Evolutionary conservation across 2,888 invertebrate genomes (phyloP).

Genomic region (Capitulum mitella): DNA sequence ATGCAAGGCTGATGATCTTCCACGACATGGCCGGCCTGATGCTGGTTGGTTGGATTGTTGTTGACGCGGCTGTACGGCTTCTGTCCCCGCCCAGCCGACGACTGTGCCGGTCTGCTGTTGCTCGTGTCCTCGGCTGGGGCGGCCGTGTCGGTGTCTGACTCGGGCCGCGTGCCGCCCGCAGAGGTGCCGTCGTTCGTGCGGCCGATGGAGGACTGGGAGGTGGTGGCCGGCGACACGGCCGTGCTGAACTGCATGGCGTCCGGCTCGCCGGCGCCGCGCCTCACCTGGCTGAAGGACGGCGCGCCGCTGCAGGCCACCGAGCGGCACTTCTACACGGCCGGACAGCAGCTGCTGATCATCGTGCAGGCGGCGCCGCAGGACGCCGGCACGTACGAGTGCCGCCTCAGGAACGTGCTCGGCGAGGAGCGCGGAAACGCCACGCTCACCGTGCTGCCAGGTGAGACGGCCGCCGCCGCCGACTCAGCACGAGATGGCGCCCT

Average conservation of each 20-base stretch:
- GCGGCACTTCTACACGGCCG: constrained; percentile 76
- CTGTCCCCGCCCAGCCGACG: too few relatives aligned
- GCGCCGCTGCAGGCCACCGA: constrained; percentile 62
- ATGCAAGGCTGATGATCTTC: too few relatives aligned
- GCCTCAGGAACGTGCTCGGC: constrained; percentile 77
- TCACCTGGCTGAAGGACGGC: constrained; percentile 81
- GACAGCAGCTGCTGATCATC: constrained; percentile 79
- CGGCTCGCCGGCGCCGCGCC: constrained; percentile 71
- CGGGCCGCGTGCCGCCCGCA: constrained; percentile 45
- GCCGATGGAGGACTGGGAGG: constrained; percentile 76
- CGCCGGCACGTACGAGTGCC: constrained; percentile 81
- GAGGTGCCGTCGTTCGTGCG: constrained; percentile 81
- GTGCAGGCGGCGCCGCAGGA: constrained; percentile 68
- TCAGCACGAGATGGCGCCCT: too few relatives aligned
- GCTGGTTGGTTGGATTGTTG: too few relatives aligned
- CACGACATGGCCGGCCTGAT: too few relatives aligned
- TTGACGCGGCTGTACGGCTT: too few relatives aligned
- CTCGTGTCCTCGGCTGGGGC: too few relatives aligned
- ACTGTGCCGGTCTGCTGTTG: too few relatives aligned
- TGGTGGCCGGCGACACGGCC: constrained; percentile 69
- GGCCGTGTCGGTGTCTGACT: too few relatives aligned
- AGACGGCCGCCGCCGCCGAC: neutral
- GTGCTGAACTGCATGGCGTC: constrained; percentile 81
- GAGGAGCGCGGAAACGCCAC: constrained; percentile 63
- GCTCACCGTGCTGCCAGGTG: constrained; percentile 42